Evolutionary conservation across 2,888 invertebrate genomes (phyloP).

Genomic region (Trichopria drosophilae): DNA sequence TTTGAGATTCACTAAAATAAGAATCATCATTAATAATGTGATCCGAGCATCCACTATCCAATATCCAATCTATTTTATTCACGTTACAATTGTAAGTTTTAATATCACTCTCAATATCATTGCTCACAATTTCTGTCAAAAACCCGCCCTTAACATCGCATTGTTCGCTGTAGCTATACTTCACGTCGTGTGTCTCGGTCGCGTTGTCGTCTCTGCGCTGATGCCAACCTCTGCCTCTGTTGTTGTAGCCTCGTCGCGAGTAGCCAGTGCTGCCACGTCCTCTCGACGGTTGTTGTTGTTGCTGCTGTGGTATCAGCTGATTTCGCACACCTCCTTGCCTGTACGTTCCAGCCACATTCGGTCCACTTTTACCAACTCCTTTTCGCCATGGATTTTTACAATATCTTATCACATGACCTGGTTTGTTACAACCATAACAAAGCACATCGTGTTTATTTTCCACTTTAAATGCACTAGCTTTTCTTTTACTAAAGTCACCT

Average conservation of each 20-base stretch:
- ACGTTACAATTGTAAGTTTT: not conserved
- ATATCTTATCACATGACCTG: too few relatives aligned
- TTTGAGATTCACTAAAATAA: slow-evolving; percentile 13
- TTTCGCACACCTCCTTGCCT: too few relatives aligned
- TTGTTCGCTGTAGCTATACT: not conserved
- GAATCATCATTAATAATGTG: slow-evolving; percentile 26
- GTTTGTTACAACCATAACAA: too few relatives aligned
- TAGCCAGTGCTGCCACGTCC: slow-evolving; percentile 7
- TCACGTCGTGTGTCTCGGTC: slow-evolving; percentile 1
- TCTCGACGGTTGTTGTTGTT: not conserved
- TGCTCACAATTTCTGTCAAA: slow-evolving; percentile 4
- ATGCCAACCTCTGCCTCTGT: not conserved
- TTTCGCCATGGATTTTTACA: not conserved
- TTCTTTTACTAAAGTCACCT: not conserved
- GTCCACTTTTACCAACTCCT: slow-evolving; percentile 3
- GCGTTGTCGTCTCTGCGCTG: not conserved
- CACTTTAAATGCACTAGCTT: slow-evolving; percentile 3
- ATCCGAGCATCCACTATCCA: slow-evolving; percentile 30
- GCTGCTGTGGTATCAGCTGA: slow-evolving; percentile 1
- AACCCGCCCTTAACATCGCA: not conserved
- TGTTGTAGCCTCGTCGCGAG: not conserved
- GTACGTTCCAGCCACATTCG: not conserved
- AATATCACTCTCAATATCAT: not conserved
- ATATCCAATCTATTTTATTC: slow-evolving; percentile 19
- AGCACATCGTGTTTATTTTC: too few relatives aligned